Percentiles rank a stretch among this genome's conserved stretches.
Evolutionary conservation across 2,113 vertebrate genomes (phyloP).

Genomic region (Nannospalax galili): DNA sequence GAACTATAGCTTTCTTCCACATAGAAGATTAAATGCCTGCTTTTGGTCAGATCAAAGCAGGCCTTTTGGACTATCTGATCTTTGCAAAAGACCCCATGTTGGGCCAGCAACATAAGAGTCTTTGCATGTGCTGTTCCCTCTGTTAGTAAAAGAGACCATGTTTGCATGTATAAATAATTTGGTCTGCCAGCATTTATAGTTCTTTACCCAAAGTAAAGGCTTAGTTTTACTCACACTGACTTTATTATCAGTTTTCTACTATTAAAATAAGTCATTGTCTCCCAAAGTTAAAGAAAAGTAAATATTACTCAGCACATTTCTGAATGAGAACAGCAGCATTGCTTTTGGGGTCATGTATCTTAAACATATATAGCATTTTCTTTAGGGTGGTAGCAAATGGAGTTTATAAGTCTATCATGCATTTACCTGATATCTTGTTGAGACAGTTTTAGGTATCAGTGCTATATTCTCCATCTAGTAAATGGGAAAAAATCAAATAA

Average conservation of each 20-base stretch:
- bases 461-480: constrained; percentile 24
- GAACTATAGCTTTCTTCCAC: constrained; percentile 63
- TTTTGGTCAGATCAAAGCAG: constrained; percentile 71
- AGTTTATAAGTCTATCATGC: constrained; percentile 31
- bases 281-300: constrained; percentile 26
- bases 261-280: constrained; percentile 15
- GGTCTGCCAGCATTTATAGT: background rate
- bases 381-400: background rate
- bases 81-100: constrained; percentile 58
- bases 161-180: constrained; percentile 55
- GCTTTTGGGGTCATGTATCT: background rate
- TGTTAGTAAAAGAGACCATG: background rate
- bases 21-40: constrained; percentile 57
- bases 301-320: background rate
- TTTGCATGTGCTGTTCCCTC: constrained; percentile 19
- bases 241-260: constrained; percentile 38
- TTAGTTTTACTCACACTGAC: background rate
- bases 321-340: constrained; percentile 30
- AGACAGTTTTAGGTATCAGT: background rate
- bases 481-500: constrained; percentile 35
- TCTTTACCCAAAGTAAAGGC: constrained; percentile 33
- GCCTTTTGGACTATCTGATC: constrained; percentile 61
- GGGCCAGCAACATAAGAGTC: constrained; percentile 45
- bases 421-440: constrained; percentile 21
- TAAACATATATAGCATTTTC: constrained; percentile 37